A percentile compares a stretch with the other conserved stretches of the same genome.
Conservation (phyloP, 2,113 vertebrate genomes). For the Proteles cristata region DNA sequence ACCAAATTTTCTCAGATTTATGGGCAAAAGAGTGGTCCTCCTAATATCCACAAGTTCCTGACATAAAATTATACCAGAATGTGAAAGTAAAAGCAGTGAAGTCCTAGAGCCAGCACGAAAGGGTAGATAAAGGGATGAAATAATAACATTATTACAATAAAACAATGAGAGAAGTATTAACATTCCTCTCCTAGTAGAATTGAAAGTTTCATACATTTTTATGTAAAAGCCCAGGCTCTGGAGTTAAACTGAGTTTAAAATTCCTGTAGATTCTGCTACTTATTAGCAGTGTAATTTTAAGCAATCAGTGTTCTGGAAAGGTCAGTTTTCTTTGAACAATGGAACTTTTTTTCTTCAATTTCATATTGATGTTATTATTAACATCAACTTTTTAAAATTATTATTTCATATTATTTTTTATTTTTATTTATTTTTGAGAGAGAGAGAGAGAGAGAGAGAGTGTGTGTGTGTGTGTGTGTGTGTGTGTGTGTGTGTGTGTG, state of each 20-base stretch:
- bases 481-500: no score
- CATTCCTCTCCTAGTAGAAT: not conserved
- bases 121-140: not conserved
- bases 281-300: not conserved
- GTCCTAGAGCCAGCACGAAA: not conserved
- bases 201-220: not conserved
- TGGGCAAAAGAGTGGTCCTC: not conserved
- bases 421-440: no score
- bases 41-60: not conserved
- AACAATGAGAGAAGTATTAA: not conserved
- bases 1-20: not conserved
- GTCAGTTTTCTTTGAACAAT: not conserved
- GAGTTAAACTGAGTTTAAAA: not conserved
- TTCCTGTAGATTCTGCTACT: not conserved
- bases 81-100: not conserved
- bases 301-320: not conserved
- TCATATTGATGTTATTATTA: constrained; percentile 92
- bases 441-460: no score
- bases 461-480: no score
- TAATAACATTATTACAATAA: not conserved
- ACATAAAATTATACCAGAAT: not conserved
- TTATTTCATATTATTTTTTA: constrained; percentile 83
- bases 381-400: constrained; percentile 89
- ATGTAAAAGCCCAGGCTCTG: not conserved
- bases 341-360: constrained; percentile 29